Conservation (phyloP, 2,888 invertebrate species). For the Argyresthia goedartella region DNA sequence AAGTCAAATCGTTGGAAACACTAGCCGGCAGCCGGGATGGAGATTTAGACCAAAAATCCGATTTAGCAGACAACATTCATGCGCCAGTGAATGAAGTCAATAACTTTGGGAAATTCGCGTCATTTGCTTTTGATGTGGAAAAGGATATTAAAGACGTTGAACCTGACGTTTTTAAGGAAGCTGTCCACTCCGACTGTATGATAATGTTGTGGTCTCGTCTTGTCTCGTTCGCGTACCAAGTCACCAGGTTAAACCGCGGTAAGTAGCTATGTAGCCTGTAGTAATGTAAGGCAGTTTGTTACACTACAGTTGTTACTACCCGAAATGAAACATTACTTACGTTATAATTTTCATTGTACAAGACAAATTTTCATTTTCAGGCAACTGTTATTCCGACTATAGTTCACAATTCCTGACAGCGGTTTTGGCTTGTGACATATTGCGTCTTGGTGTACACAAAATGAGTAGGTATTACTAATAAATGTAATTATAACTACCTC, state of each 20-base stretch:
- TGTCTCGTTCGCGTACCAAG: conserved; percentile 51
- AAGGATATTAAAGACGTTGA: conserved; percentile 10
- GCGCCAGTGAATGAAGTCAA: not conserved
- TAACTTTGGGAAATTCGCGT: not conserved
- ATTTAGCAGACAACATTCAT: not conserved
- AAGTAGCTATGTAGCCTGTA: conserved; percentile 9
- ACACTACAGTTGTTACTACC: not conserved
- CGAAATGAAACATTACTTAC: not conserved
- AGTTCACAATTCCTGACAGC: conserved; percentile 53
- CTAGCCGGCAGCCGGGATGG: not conserved
- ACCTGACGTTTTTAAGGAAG: conserved; percentile 16
- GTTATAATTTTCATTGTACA: not conserved
- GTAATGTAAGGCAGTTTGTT: not conserved
- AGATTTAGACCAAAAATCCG: not conserved
- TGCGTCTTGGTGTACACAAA: conserved; percentile 41
- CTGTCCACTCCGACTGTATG: conserved; percentile 13
- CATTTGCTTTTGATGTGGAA: not conserved
- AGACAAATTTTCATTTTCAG: conserved; percentile 21
- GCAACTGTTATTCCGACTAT: conserved; percentile 55
- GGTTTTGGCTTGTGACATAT: conserved; percentile 49
- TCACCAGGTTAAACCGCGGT: conserved; percentile 49
- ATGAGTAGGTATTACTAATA: conserved; percentile 45
- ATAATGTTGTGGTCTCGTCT: conserved; percentile 41
- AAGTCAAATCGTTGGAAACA: conserved; percentile 17
- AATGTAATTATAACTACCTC: not conserved